Base-by-base conservation (phyloP, 2,113 vertebrate genomes). In the Ariopsis seemanni region DNA sequence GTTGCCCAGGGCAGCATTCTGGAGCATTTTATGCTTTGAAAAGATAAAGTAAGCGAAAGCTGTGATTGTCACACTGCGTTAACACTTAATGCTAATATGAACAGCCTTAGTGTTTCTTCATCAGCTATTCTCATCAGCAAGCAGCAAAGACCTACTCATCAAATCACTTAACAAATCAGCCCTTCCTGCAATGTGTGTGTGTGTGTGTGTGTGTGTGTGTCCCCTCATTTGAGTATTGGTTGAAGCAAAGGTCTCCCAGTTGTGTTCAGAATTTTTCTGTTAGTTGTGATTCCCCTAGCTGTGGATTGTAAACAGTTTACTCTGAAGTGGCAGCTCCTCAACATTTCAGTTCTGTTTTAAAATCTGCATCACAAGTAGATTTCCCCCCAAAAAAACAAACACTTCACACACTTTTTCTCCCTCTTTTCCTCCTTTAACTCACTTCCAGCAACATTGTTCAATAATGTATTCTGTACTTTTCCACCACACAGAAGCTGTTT, bases 111-210 rank as follows among this genome's bases (percentile, higher is more conserved):
- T 78, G 86, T 75, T 87, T 87, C 79, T 81, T 72, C 80, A 87
- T 87, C 86, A 87, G 86, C 80, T 67, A 25, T n/a, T 78, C 72
- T 84, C 72, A 84, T 88, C 82, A 84, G 58, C 62, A 52, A 50
- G 58, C 86, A 84, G 86, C 50, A 11, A 77, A 84, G 58, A 65
- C 58, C 86, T 67, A 74, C 62, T 88, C 82, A 84, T 88, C 82
- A 88, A 88, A 88, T 88, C 86, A 84, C 86, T 88, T 84, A 75
- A 63, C 71, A 79, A 84, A 88, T 78, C 86, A 82, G 72, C 18
- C 57, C 30, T 65, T 12, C n/a, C 18, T 65, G 67, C 20, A 25
- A 6, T 48, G 86, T 12, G 50, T 83, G 79, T 50, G 78, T 30
- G 86, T 30, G 53, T 53, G 27, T 57, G 82, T 74, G 55, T 42